These are phyloP conservation scores for Melospiza georgiana DNA, from an alignment of 2,113 vertebrate genomes.

Conservation along the genomic window DNA sequence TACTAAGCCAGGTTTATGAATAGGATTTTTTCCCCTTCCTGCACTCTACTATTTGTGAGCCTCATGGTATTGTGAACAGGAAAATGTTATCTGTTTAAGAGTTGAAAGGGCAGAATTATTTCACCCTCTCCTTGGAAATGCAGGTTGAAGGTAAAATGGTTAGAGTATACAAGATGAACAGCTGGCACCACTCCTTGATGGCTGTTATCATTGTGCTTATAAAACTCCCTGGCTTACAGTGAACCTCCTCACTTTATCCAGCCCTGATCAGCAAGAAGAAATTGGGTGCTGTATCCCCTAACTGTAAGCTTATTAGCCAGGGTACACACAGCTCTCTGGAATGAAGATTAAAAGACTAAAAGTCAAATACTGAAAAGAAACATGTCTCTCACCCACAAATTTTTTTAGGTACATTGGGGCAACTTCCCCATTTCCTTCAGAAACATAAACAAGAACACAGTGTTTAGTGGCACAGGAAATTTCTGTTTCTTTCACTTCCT, in stretches of 20 bases:
- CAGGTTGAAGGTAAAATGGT: not conserved
- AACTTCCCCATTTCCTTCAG: constrained; percentile 24
- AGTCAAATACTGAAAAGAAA: not conserved
- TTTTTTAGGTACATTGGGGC: not conserved
- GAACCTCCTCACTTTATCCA: not conserved
- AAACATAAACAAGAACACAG: not conserved
- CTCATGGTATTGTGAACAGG: not conserved
- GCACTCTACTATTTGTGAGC: not conserved
- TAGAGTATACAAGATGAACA: not conserved
- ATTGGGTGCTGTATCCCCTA: not conserved
- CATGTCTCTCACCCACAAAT: not conserved
- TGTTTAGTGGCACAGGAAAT: not conserved
- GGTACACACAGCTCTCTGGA: not conserved
- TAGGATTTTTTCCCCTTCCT: not conserved
- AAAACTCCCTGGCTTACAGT: not conserved
- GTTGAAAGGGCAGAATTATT: not conserved
- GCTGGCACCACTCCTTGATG: not conserved
- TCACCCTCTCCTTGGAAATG: not conserved
- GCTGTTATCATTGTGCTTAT: not conserved
- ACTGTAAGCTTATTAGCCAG: not conserved
- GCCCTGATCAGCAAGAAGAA: not conserved
- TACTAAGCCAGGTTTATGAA: not conserved
- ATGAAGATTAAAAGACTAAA: not conserved
- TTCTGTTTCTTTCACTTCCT: constrained; percentile 20
- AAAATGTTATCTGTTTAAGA: not conserved